A percentile compares a stretch with the other conserved stretches of the same genome.
phyloP scores from a whole-genome alignment of 2,888 invertebrate genomes.

The Pseudococcus viburni region DNA sequence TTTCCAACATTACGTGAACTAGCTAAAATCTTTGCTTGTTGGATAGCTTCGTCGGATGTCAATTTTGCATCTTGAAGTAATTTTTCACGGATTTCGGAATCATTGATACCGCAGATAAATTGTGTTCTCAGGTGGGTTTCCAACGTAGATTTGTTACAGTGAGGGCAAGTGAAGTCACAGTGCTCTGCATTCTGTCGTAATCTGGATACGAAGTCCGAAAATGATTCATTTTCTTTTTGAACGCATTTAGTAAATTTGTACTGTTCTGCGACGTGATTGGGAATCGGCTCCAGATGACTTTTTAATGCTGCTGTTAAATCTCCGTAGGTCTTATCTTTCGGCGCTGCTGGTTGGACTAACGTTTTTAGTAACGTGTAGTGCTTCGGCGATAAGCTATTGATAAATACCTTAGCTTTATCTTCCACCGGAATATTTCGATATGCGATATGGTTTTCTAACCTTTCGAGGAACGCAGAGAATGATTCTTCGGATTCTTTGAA shows the following conservation, averaged over 20 bases:
- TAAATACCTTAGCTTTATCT: not conserved
- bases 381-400: not conserved
- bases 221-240: not conserved
- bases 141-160: slow-evolving; percentile 22
- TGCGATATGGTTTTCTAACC: not conserved
- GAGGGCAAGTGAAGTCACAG: not conserved
- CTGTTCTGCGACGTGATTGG: not conserved
- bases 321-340: not conserved
- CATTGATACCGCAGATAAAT: slow-evolving; percentile 52
- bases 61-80: slow-evolving; percentile 6
- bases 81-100: slow-evolving; percentile 40
- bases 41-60: not conserved
- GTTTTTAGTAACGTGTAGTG: not conserved
- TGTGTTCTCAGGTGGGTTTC: slow-evolving; percentile 44
- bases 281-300: not conserved
- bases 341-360: not conserved
- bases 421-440: not conserved
- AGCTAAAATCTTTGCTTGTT: not conserved
- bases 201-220: not conserved
- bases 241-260: not conserved
- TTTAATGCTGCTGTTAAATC: not conserved
- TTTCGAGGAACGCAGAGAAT: not conserved
- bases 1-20: not conserved
- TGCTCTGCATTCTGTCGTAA: not conserved
- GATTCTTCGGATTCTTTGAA: not conserved